A percentile compares a stretch with the other conserved stretches of the same genome.
phyloP scores from a whole-genome alignment of 2,113 vertebrate species.

The Ceuthmochares aereus region DNA sequence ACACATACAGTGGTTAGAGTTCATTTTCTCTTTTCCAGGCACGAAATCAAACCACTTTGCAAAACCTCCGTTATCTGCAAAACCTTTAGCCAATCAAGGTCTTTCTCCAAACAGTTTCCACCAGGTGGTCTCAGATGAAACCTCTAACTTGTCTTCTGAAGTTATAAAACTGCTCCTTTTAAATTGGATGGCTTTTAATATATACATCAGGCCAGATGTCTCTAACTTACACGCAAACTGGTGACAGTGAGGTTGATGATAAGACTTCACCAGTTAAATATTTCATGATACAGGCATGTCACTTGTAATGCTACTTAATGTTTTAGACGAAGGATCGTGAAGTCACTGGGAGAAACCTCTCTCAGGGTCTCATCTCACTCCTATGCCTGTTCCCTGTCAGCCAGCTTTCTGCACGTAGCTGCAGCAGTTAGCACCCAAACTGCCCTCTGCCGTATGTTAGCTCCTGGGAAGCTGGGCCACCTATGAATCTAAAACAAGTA shows the following conservation, averaged over 20 bases:
- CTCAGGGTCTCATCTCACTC: background rate
- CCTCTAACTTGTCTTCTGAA: slow-evolving; percentile 1
- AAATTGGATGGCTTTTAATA: background rate
- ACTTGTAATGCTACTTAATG: background rate
- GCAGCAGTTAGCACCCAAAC: background rate
- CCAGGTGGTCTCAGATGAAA: background rate
- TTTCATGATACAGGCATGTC: background rate
- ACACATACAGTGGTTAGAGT: background rate
- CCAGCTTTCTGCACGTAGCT: background rate
- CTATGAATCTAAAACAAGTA: background rate
- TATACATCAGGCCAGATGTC: background rate
- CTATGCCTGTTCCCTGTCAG: background rate
- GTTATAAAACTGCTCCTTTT: background rate
- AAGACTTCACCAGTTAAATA: background rate
- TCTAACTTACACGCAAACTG: background rate
- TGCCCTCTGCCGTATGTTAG: rapidly evolving
- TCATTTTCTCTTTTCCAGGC: background rate
- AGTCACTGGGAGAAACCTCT: background rate
- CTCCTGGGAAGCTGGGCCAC: rapidly evolving
- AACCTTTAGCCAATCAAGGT: background rate
- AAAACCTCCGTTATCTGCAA: background rate
- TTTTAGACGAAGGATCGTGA: background rate
- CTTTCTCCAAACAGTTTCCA: background rate
- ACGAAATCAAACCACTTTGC: background rate
- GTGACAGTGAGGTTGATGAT: background rate